Base-by-base conservation (phyloP, 2,797 vertebrate genomes). In the Siniperca undulata region DNA sequence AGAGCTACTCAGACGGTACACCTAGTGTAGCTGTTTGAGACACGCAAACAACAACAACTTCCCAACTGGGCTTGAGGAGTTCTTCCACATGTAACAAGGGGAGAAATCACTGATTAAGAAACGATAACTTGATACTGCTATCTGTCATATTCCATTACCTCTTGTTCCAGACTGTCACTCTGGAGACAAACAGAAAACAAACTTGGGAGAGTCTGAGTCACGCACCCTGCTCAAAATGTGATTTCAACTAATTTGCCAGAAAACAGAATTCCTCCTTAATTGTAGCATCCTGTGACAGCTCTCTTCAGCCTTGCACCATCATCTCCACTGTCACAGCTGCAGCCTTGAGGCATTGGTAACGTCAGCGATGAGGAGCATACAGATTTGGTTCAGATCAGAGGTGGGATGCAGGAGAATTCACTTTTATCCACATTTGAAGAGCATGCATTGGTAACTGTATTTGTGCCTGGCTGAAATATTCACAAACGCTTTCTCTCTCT, bases 231-330 rank as follows among this genome's bases (percentile, higher is more conserved):
- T 85, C 67, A 68, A 73, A 86, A 67, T 44, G 50, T 80, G 79
- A 92, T 82, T 84, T 80, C 55, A 24, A 44, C 53, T 64, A 65
- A 82, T 83, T 77, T 75, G 74, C 81, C 85, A 81, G 86, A 84
- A 86, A 90, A 81, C 88, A 64, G 87, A 89, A 88, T 89, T 91
- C 87, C 80, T 88, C 27, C 59, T 86, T 78, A 89, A 90, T 89
- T 88, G 84, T 74, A 84, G 89, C 86, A 81, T 90, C 91, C 86
- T 87, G 88, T 89, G 86, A 90, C 83, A 86, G 86, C 75, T 82
- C 82, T 75, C 81, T 79, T 85, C 55, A 80, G 74, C 82, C 75
- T 90, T 88, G 87, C 91, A 80, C 83, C 83, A 87, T 72, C 74
- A 76, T 74, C 60, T 72, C 50, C 20, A 27, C 65, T 34, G 74